Base-by-base conservation (phyloP, 1,140 invertebrate species). In the Heliconius hewitsoni region DNA sequence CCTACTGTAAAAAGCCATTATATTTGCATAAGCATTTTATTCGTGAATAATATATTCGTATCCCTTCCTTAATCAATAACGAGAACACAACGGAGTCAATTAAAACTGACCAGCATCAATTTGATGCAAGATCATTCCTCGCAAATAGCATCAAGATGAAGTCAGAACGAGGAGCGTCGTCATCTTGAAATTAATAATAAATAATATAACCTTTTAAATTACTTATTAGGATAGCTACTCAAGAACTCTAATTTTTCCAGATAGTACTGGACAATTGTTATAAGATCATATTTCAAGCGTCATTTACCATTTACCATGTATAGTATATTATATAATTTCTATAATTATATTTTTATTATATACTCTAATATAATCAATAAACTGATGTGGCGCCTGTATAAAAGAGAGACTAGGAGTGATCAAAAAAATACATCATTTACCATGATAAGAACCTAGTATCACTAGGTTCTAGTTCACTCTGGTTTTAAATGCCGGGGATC, bases 121-220 rank as follows among this genome's bases (percentile, higher is more conserved):
- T 85, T 86, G 79, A 81, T 81, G 79, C 85, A 86, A 86, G 83
- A 87, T 84, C 86, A 86, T 86, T 86, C 86, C 75, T 78, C 82
- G 81, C 74, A 80, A 80, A 83, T 83, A 81, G 77, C 74, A 77
- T 71, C 34, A 74, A 80, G 82, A 85, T 87, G 86, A 85, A 86
- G 82, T 88, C 86, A 90, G 80, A 34, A 50, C 72, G 70, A 55
- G 75, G 85, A 86, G 85, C 82, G 88, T 81, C 66, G 70, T 75
- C 76, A 86, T 83, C 87, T 83, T 80, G 86, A 86, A 84, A 84
- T 81, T 84, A 78, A 82, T 85, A 83, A 83, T 74, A 77, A 71
- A 81, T 57, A 81, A 74, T 81, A 78, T 55, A 74, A 73, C 76
- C 46, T 71, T 72, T 55, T 75, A 66, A 78, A 79, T 79, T 72